These are phyloP conservation scores for Himalopsyche japonica DNA, from an alignment of 2,888 invertebrate genomes.

Conservation along the genomic window DNA sequence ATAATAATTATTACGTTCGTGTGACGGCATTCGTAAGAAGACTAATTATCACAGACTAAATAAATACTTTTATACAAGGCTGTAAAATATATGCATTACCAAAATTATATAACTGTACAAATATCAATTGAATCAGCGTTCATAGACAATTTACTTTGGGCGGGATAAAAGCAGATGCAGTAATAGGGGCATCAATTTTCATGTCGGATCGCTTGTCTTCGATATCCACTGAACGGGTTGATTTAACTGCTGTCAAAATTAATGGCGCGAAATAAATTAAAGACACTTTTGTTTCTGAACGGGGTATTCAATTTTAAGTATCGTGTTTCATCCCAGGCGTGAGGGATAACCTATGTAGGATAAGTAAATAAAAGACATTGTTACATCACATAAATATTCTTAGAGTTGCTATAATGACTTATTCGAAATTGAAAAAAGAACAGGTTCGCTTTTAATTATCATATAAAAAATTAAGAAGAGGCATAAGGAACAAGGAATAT, in stretches of 20 bases:
- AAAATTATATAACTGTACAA: background rate
- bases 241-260: constrained; percentile 34
- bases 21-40: too few relatives aligned
- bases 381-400: too few relatives aligned
- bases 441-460: too few relatives aligned
- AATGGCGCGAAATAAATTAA: constrained; percentile 33
- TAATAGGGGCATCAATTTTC: constrained; percentile 39
- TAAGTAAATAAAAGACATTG: too few relatives aligned
- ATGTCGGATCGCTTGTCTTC: background rate
- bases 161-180: constrained; percentile 39
- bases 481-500: too few relatives aligned
- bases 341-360: background rate
- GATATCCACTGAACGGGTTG: background rate
- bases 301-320: background rate
- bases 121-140: background rate
- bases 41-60: too few relatives aligned
- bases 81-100: too few relatives aligned
- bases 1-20: too few relatives aligned
- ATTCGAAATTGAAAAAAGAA: too few relatives aligned
- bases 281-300: constrained; percentile 13
- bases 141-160: background rate
- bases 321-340: background rate
- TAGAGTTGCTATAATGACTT: too few relatives aligned
- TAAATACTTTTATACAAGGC: too few relatives aligned
- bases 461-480: too few relatives aligned